Percentiles rank a stretch among this genome's conserved stretches.
Conservation (phyloP, 1,140 invertebrate species). For the Cydia amplana region DNA sequence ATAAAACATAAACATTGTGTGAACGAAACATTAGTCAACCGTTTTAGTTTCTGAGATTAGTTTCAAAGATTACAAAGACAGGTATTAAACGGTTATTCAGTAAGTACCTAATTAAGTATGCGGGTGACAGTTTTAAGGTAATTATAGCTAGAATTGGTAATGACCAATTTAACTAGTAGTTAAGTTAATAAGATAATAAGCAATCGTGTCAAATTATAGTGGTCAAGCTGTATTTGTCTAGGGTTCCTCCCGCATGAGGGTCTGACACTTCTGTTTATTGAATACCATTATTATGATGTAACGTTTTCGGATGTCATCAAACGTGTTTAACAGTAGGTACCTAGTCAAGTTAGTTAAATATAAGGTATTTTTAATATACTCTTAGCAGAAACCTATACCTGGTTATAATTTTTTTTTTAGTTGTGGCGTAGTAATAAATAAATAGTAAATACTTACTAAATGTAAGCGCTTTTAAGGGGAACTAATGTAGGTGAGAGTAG, state of each 20-base stretch:
- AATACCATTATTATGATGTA: background rate
- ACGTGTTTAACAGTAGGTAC: background rate
- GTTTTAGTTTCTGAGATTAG: no score
- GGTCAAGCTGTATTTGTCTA: background rate
- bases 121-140: background rate
- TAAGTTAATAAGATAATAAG: background rate
- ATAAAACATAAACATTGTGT: no score
- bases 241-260: background rate
- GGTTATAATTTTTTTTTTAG: no score
- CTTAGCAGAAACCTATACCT: background rate
- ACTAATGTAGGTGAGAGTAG: no score
- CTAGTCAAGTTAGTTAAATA: background rate
- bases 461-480: no score
- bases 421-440: no score
- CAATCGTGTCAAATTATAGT: background rate
- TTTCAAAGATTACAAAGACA: no score
- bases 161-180: background rate
- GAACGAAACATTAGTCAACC: no score
- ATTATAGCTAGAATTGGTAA: background rate
- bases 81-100: no score
- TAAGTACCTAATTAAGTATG: background rate
- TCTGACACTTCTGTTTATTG: background rate
- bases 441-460: no score
- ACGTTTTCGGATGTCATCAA: constrained; percentile 5
- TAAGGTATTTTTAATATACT: background rate